phyloP scores from a whole-genome alignment of 2,888 invertebrate species.

The Rhagium mordax region DNA sequence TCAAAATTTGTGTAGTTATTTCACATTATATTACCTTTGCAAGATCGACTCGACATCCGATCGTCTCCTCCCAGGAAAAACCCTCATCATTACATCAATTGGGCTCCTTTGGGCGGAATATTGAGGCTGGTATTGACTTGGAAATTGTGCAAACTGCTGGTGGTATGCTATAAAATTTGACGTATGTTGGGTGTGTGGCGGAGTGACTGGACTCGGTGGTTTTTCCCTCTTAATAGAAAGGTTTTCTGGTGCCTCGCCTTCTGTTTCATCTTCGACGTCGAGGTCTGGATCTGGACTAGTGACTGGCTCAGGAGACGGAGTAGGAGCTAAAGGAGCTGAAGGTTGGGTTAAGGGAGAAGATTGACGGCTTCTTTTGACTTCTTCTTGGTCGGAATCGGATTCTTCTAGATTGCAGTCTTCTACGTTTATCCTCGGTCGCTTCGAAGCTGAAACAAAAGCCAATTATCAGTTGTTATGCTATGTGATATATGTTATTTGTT shows the following conservation, averaged over 20 bases:
- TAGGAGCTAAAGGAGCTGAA: slow-evolving; percentile 67
- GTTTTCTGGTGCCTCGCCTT: slow-evolving; percentile 81
- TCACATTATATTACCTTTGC: slow-evolving; percentile 71
- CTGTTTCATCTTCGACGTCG: slow-evolving; percentile 74
- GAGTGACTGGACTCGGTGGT: slow-evolving; percentile 71
- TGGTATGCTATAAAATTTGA: slow-evolving; percentile 71
- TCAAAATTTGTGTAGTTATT: too few species aligned
- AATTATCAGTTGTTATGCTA: neutral
- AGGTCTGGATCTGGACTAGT: slow-evolving; percentile 67
- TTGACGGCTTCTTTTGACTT: slow-evolving; percentile 62
- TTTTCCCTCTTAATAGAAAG: slow-evolving; percentile 81
- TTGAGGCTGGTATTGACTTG: slow-evolving; percentile 68
- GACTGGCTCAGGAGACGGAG: slow-evolving; percentile 64
- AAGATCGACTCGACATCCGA: slow-evolving; percentile 90
- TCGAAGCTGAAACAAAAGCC: slow-evolving; percentile 64
- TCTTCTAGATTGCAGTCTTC: slow-evolving; percentile 70
- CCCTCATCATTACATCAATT: slow-evolving; percentile 89
- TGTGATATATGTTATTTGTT: too few species aligned
- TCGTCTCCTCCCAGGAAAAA: slow-evolving; percentile 90
- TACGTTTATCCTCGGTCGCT: slow-evolving; percentile 70
- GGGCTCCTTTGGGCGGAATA: slow-evolving; percentile 78
- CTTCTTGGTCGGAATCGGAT: slow-evolving; percentile 70
- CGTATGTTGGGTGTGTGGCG: slow-evolving; percentile 59
- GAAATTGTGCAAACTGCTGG: slow-evolving; percentile 70
- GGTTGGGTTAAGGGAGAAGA: slow-evolving; percentile 64